A percentile compares a stretch with the other conserved stretches of the same genome.
phyloP scores from a whole-genome alignment of 53 echinoderm and acorn worm genomes.

The Zoroaster sp. region DNA sequence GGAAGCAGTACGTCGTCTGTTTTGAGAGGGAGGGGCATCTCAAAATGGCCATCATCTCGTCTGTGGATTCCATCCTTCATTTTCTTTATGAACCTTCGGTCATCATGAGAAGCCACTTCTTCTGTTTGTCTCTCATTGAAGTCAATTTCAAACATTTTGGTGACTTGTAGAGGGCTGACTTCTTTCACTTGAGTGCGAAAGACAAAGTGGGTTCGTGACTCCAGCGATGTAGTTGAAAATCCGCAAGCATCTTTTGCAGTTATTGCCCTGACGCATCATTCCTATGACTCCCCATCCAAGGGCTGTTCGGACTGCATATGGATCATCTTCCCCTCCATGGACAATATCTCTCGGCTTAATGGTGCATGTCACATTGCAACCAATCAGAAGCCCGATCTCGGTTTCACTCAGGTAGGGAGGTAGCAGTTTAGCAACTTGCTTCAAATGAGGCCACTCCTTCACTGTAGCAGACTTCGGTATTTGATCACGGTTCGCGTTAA shows the following conservation, averaged over 20 bases:
- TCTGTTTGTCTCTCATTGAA: conserved; percentile 1
- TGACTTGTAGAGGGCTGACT: conserved; percentile 3
- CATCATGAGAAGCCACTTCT: background rate
- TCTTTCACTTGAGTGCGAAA: background rate
- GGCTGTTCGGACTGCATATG: too few species aligned
- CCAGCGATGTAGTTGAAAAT: background rate
- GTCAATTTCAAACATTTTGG: conserved; percentile 8
- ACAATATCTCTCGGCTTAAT: too few species aligned
- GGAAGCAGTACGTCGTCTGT: conserved; percentile 7
- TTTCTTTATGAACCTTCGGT: conserved; percentile 11
- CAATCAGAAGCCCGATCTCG: conserved; percentile 48
- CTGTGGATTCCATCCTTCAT: conserved; percentile 4
- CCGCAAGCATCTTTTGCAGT: background rate
- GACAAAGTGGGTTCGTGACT: background rate
- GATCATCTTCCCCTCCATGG: too few species aligned
- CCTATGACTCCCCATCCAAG: too few species aligned
- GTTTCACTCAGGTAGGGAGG: conserved; percentile 41
- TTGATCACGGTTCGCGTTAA: conserved; percentile 41
- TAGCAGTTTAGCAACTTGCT: conserved; percentile 10
- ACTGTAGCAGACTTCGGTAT: conserved; percentile 36
- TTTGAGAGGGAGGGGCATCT: conserved; percentile 53
- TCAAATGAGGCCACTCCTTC: conserved; percentile 39
- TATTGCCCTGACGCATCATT: background rate
- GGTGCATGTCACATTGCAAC: conserved; percentile 41
- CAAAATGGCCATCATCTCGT: conserved; percentile 35